A percentile compares a stretch with the other conserved stretches of the same genome.
Evolutionary conservation across 2,113 vertebrate genomes (phyloP).

Genomic region (Zingel zingel): DNA sequence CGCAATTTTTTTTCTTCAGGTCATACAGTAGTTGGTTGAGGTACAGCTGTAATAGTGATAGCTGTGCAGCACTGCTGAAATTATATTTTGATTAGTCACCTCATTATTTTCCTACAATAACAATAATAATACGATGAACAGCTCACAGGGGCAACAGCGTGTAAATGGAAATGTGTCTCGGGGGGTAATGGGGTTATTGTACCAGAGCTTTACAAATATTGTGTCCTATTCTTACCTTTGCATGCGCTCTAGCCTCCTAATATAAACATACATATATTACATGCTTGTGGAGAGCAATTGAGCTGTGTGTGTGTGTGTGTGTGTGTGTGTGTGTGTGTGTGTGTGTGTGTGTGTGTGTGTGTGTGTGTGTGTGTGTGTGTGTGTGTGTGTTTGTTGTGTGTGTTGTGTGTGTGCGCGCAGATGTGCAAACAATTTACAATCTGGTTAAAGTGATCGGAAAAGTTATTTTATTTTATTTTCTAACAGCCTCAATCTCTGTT

Average conservation of each 20-base stretch:
- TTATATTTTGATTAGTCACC: slow-evolving; percentile 65
- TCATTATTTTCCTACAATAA: slow-evolving; percentile 54
- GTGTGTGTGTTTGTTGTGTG: background rate
- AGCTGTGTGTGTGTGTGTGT: slow-evolving; percentile 26
- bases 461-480: background rate
- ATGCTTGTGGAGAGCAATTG: slow-evolving; percentile 78
- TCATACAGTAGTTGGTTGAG: slow-evolving; percentile 67
- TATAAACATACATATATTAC: slow-evolving; percentile 86
- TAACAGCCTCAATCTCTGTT: background rate
- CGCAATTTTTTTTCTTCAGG: slow-evolving; percentile 72
- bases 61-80: slow-evolving; percentile 49
- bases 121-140: slow-evolving; percentile 32
- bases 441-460: slow-evolving; percentile 2
- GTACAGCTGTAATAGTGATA: slow-evolving; percentile 61
- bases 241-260: slow-evolving; percentile 85
- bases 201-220: slow-evolving; percentile 65
- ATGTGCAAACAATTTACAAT: background rate
- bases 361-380: slow-evolving; percentile 18
- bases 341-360: slow-evolving; percentile 8
- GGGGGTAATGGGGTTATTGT: slow-evolving; percentile 58
- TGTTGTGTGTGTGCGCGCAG: background rate
- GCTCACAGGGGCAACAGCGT: slow-evolving; percentile 73
- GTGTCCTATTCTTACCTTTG: slow-evolving; percentile 88
- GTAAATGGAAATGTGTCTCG: slow-evolving; percentile 63
- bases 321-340: slow-evolving; percentile 3